phyloP scores from a whole-genome alignment of 2,113 vertebrate species.

The Anser cygnoides region DNA sequence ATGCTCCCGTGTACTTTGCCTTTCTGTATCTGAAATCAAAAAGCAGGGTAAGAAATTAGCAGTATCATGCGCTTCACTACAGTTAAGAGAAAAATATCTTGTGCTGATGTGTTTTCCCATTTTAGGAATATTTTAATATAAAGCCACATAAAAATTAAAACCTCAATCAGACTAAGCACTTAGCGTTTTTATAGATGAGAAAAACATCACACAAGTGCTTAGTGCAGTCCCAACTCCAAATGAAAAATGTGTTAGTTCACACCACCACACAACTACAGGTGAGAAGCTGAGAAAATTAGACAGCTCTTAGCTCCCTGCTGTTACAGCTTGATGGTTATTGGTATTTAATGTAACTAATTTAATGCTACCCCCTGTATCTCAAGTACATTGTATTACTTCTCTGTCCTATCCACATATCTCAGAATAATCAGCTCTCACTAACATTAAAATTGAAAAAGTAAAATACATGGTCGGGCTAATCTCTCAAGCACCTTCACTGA shows the following conservation, averaged over 20 bases:
- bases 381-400: not conserved
- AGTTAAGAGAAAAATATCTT: not conserved
- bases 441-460: not conserved
- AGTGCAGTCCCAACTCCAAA: not conserved
- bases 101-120: not conserved
- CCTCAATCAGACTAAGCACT: not conserved
- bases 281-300: not conserved
- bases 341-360: not conserved
- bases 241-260: not conserved
- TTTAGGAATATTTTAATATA: not conserved
- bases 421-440: not conserved
- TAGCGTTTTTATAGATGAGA: not conserved
- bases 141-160: not conserved
- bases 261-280: not conserved
- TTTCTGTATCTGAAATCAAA: slow-evolving; percentile 90
- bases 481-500: not conserved
- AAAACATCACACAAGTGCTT: not conserved
- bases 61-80: not conserved
- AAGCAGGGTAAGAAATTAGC: not conserved
- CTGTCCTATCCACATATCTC: not conserved
- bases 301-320: not conserved
- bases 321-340: not conserved
- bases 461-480: not conserved
- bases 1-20: slow-evolving; percentile 98
- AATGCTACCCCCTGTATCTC: not conserved